Evolutionary conservation across 2,797 vertebrate genomes (phyloP).

Genomic region (Naso thynnoides): DNA sequence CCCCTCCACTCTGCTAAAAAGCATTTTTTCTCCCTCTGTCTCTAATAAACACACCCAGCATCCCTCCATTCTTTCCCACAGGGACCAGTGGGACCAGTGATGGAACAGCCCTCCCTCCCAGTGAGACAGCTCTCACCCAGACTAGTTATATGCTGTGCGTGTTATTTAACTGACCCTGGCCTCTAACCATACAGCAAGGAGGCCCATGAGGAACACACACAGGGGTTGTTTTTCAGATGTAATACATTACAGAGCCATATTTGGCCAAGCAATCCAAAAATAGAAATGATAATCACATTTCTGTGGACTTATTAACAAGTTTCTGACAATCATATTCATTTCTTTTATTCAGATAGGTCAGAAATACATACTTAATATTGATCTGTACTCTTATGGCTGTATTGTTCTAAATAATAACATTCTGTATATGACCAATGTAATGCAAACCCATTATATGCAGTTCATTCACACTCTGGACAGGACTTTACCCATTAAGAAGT

Average conservation of each 20-base stretch:
- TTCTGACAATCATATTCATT: not conserved
- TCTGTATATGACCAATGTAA: not conserved
- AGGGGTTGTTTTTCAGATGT: constrained; percentile 54
- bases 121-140: constrained; percentile 60
- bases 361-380: not conserved
- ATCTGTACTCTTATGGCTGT: not conserved
- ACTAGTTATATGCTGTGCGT: constrained; percentile 55
- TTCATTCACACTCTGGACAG: not conserved
- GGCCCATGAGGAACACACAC: constrained; percentile 61
- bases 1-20: constrained; percentile 1
- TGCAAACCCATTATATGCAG: constrained; percentile 3
- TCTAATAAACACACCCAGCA: constrained; percentile 71
- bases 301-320: not conserved
- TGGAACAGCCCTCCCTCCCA: constrained; percentile 60
- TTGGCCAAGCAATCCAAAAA: not conserved
- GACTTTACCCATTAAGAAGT: constrained; percentile 8
- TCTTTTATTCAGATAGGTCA: not conserved
- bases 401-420: constrained; percentile 1
- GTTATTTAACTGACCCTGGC: constrained; percentile 71
- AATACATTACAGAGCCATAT: constrained; percentile 27
- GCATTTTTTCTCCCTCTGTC: constrained; percentile 49
- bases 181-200: constrained; percentile 51
- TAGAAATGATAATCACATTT: not conserved
- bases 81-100: constrained; percentile 67
- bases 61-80: constrained; percentile 56